Percentiles rank a stretch among this genome's conserved stretches.
Evolutionary conservation across 1,140 invertebrate species (phyloP).

Genomic region (Formica selysi): DNA sequence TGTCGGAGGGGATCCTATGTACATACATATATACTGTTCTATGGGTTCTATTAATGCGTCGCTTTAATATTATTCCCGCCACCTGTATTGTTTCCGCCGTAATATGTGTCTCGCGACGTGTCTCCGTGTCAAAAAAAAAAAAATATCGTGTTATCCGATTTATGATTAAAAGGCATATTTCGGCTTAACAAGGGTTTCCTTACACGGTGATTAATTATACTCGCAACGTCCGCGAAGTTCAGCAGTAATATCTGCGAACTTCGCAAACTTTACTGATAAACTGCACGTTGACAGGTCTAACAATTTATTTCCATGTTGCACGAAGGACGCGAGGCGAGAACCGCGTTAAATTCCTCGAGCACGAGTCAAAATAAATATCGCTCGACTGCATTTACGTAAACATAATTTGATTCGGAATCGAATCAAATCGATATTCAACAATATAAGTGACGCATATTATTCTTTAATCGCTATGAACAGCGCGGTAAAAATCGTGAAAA

Average conservation of each 20-base stretch:
- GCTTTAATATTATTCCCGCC: constrained; percentile 1
- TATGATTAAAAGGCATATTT: constrained; percentile 49
- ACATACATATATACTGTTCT: constrained; percentile 33
- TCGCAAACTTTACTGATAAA: constrained; percentile 61
- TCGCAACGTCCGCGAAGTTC: constrained; percentile 44
- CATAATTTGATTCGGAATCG: not conserved
- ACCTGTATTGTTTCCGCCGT: constrained; percentile 15
- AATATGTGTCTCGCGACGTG: not conserved
- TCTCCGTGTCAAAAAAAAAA: constrained; percentile 1
- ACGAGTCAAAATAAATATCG: constrained; percentile 36
- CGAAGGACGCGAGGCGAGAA: constrained; percentile 33
- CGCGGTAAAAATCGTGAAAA: not conserved
- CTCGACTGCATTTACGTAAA: not conserved
- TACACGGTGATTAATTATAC: constrained; percentile 51
- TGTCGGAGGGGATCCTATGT: constrained; percentile 36
- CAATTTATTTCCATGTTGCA: constrained; percentile 62
- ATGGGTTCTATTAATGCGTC: not conserved
- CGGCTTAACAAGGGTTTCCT: constrained; percentile 18
- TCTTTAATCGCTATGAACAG: not conserved
- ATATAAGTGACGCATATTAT: too few relatives aligned
- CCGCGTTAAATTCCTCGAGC: constrained; percentile 36
- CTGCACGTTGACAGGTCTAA: constrained; percentile 57
- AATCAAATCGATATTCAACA: not conserved
- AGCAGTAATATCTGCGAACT: constrained; percentile 59
- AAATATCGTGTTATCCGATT: not conserved